Evolutionary conservation across 2,888 invertebrate species (phyloP).

Genomic region (Protula sp.): DNA sequence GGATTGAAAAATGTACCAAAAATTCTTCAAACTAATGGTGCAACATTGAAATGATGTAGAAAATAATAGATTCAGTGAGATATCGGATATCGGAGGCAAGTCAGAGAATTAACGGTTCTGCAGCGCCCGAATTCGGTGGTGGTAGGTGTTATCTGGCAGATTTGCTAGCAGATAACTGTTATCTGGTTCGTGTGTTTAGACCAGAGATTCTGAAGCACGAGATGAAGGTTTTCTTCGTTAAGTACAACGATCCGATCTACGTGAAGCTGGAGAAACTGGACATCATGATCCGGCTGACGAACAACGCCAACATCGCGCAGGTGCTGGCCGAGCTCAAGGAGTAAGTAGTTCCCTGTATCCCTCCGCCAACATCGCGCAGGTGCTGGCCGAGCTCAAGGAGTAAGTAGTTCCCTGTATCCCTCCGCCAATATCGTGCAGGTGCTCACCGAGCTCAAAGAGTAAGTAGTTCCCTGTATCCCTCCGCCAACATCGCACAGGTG

Average conservation of each 20-base stretch:
- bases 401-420: no score
- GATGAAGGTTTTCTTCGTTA: conserved; percentile 99
- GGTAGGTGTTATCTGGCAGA: no score
- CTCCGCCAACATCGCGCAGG: conserved; percentile 93
- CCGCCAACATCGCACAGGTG: conserved; percentile 88
- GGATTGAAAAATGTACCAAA: no score
- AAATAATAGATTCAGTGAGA: no score
- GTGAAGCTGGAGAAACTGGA: conserved; percentile 98
- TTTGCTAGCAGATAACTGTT: no score
- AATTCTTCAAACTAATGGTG: no score
- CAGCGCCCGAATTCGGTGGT: no score
- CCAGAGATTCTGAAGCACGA: conserved; percentile 98
- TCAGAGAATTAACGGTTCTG: no score
- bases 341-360: no score
- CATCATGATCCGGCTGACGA: conserved; percentile 98
- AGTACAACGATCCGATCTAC: conserved; percentile 99
- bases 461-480: no score
- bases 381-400: conserved; percentile 92
- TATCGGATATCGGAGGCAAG: no score
- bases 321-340: conserved; percentile 91
- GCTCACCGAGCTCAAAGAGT: conserved; percentile 92
- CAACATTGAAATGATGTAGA: no score
- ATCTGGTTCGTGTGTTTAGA: conserved; percentile 11
- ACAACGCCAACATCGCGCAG: conserved; percentile 96
- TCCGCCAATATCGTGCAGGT: conserved; percentile 90